Evolutionary conservation across 1,140 invertebrate genomes (phyloP).

Genomic region (Caenorhabditis tropicalis): DNA sequence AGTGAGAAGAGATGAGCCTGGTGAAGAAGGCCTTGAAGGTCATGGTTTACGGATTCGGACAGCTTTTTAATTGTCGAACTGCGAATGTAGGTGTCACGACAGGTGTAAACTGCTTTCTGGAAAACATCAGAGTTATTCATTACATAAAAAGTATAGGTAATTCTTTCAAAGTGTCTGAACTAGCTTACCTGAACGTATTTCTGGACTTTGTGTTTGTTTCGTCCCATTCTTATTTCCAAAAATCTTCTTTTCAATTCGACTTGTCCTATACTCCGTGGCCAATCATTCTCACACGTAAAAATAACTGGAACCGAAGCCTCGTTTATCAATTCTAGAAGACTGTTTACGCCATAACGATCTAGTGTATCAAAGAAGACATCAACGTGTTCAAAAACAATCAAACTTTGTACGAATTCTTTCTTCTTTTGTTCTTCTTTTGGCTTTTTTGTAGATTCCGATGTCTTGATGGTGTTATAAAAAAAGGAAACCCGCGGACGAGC

Average conservation of each 20-base stretch:
- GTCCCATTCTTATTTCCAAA: not conserved
- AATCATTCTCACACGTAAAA: conserved; percentile 11
- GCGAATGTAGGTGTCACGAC: not conserved
- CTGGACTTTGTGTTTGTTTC: not conserved
- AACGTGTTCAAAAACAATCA: conserved; percentile 11
- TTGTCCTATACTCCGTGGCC: not conserved
- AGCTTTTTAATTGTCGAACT: not conserved
- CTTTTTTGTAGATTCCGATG: not conserved
- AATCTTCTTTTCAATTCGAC: not conserved
- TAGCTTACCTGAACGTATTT: conserved; percentile 30
- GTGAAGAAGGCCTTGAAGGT: not conserved
- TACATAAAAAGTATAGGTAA: too few relatives aligned
- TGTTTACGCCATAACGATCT: not conserved
- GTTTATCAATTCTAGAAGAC: not conserved
- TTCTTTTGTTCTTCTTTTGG: not conserved
- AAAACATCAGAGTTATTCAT: too few relatives aligned
- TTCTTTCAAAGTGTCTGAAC: too few relatives aligned
- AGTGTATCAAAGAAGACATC: conserved; percentile 4
- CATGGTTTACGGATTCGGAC: not conserved
- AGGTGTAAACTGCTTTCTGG: not conserved
- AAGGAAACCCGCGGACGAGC: too few relatives aligned
- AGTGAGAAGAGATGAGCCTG: conserved; percentile 15
- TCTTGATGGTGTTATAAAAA: too few relatives aligned
- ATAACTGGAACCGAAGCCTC: not conserved
- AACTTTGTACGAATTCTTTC: not conserved